A percentile compares a stretch with the other conserved stretches of the same genome.
phyloP scores from a whole-genome alignment of 2,113 vertebrate genomes.

The Rhinolophus ferrumequinum region DNA sequence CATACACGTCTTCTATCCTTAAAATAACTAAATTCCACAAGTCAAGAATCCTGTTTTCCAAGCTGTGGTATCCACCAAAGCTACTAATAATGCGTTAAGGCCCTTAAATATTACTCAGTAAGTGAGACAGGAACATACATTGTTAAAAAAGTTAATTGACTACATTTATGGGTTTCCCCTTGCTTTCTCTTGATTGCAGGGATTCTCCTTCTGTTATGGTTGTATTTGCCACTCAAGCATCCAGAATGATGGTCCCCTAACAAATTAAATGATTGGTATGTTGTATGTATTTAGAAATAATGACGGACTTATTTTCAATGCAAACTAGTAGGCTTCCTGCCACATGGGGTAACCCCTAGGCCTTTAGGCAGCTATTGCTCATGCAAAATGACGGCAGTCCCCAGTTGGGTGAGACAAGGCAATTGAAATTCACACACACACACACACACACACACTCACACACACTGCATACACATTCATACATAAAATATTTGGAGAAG shows the following conservation, averaged over 20 bases:
- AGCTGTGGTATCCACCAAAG: background rate
- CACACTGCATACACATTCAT: background rate
- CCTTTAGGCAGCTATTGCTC: background rate
- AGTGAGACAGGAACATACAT: background rate
- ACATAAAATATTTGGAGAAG: background rate
- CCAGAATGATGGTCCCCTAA: constrained; percentile 11
- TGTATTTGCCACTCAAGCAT: background rate
- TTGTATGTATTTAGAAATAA: constrained; percentile 21
- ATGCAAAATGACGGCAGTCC: background rate
- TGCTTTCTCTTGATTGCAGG: background rate
- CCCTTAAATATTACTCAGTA: background rate
- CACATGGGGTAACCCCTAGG: background rate
- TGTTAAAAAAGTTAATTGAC: background rate
- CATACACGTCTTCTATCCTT: background rate
- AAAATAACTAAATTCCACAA: constrained; percentile 16
- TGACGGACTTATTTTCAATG: constrained; percentile 42
- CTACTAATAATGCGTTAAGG: background rate
- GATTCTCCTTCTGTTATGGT: background rate
- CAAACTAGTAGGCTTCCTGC: constrained; percentile 21
- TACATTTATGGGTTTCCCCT: background rate
- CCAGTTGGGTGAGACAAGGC: background rate
- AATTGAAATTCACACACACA: background rate
- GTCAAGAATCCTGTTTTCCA: background rate
- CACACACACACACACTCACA: background rate
- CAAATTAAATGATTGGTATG: background rate